phyloP scores from a whole-genome alignment of 2,113 vertebrate genomes.

The Microtus montanus region DNA sequence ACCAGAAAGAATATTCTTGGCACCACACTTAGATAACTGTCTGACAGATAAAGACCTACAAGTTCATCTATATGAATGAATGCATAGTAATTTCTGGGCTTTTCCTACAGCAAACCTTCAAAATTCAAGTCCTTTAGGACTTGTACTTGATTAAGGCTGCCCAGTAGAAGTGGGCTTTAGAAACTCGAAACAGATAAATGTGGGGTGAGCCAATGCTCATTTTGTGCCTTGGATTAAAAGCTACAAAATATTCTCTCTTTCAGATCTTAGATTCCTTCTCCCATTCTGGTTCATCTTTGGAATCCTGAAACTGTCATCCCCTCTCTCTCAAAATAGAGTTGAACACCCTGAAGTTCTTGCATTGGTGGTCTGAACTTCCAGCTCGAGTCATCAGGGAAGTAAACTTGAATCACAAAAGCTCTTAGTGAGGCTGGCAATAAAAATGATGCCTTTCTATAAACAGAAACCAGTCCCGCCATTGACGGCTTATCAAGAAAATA shows the following conservation, averaged over 20 bases:
- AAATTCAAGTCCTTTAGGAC: neutral
- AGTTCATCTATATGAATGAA: neutral
- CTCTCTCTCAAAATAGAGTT: neutral
- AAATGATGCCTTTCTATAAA: neutral
- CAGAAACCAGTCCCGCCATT: neutral
- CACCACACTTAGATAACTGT: neutral
- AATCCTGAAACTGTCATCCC: neutral
- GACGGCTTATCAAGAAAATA: neutral
- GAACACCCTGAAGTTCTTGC: neutral
- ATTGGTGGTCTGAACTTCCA: neutral
- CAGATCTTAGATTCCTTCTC: neutral
- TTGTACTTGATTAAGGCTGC: neutral
- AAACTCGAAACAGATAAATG: neutral
- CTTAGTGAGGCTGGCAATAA: neutral
- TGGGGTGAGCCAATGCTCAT: neutral
- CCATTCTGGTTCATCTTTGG: neutral
- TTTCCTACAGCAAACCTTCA: neutral
- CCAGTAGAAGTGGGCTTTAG: neutral
- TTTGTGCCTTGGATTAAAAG: conserved; percentile 12
- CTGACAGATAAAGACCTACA: neutral
- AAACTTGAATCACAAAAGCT: neutral
- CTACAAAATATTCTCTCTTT: neutral
- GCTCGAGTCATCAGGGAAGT: neutral
- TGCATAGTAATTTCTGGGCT: neutral
- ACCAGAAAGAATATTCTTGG: neutral